Evolutionary conservation across 1,140 invertebrate species (phyloP).

Genomic region (Anagrus nilaparvatae): DNA sequence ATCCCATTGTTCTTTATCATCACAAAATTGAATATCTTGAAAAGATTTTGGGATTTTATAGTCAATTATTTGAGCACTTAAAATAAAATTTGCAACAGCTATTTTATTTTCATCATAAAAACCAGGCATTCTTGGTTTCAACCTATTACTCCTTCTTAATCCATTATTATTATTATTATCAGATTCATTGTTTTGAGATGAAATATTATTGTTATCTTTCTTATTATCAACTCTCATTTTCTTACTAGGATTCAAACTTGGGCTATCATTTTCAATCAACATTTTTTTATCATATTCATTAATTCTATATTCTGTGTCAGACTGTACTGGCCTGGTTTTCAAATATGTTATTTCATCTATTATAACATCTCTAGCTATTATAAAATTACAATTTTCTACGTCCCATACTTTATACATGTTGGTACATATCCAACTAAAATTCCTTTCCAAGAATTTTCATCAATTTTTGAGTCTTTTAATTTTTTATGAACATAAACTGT

Average conservation of each 20-base stretch:
- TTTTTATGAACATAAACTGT: slow-evolving; percentile 36
- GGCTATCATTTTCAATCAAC: background rate
- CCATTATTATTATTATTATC: background rate
- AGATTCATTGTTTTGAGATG: background rate
- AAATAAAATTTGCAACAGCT: too few relatives aligned
- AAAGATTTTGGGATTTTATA: slow-evolving; percentile 20
- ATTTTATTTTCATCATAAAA: slow-evolving; percentile 4
- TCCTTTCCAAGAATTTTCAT: slow-evolving; percentile 31
- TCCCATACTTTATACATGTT: slow-evolving; percentile 36
- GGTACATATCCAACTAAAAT: slow-evolving; percentile 29
- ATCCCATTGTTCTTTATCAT: slow-evolving; percentile 26
- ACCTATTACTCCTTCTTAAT: slow-evolving; percentile 5
- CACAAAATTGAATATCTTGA: slow-evolving; percentile 26
- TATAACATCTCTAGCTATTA: slow-evolving; percentile 32
- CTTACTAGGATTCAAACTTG: background rate
- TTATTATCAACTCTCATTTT: background rate
- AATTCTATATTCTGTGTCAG: background rate
- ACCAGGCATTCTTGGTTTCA: background rate
- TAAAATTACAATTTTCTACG: too few relatives aligned
- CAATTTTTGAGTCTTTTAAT: slow-evolving; percentile 33
- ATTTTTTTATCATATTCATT: background rate
- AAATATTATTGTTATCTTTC: slow-evolving; percentile 4
- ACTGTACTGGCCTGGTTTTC: too few relatives aligned
- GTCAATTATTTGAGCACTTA: slow-evolving; percentile 20
- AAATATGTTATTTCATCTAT: slow-evolving; percentile 31